Evolutionary conservation across 2,797 vertebrate species (phyloP).

Genomic region (Trematomus bernacchii): DNA sequence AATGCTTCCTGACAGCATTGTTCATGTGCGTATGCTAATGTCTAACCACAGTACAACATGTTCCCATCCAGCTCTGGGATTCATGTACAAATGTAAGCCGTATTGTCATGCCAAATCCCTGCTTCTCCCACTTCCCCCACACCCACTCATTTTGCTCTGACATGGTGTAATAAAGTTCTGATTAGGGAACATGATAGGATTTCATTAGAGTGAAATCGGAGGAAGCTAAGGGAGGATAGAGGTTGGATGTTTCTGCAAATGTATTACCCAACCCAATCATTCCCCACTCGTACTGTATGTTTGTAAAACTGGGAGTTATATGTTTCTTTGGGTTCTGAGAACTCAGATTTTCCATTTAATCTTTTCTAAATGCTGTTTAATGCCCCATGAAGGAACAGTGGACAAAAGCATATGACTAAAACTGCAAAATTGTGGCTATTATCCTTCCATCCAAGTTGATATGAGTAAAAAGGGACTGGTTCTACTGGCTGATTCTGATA

Average conservation of each 20-base stretch:
- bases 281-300: not conserved
- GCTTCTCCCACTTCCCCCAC: not conserved
- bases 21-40: not conserved
- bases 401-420: conserved; percentile 20
- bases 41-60: conserved; percentile 12
- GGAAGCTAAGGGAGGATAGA: conserved; percentile 32
- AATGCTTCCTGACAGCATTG: not conserved
- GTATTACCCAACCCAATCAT: conserved; percentile 52
- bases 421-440: conserved; percentile 7
- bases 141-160: conserved; percentile 41
- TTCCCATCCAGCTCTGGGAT: conserved; percentile 15
- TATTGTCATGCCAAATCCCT: conserved; percentile 14
- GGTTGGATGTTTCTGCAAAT: conserved; percentile 48
- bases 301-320: conserved; percentile 4
- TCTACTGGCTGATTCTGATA: conserved; percentile 22
- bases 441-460: conserved; percentile 6
- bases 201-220: conserved; percentile 68
- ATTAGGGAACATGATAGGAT: conserved; percentile 64
- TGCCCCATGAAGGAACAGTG: conserved; percentile 4
- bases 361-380: conserved; percentile 26
- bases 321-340: not conserved
- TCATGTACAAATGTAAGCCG: conserved; percentile 22
- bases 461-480: conserved; percentile 20
- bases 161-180: conserved; percentile 67
- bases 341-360: conserved; percentile 20